Evolutionary conservation across 2,888 invertebrate genomes (phyloP), one percentile per base, ranked within the genome.

Genomic region (Mesorhabditis spiculigera): DNA sequence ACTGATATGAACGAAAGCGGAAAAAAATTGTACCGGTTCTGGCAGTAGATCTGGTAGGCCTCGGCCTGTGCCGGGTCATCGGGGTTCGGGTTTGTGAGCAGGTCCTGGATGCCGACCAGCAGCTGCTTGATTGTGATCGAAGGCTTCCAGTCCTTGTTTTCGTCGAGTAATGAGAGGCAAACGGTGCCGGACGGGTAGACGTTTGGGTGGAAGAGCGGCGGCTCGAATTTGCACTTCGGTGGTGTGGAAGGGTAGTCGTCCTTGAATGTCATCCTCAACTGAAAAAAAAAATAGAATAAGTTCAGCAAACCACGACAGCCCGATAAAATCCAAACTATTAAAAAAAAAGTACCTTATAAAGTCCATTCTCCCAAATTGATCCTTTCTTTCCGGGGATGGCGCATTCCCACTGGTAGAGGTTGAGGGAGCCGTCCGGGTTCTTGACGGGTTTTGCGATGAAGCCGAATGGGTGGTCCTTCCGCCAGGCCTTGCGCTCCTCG

Each of bases 61-160:
- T 98, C 97, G 42, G 97, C 97, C 88, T 97, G 97, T 68, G 97
- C 97, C 61, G 97, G 97, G 89, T 98, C 97, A 88, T 96, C 96
- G 61, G 95, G 93, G 87, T 97, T 97, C 43, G 97, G 97, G 88
- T 96, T 95, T 87, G 96, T 96, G 66, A 97, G 89, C 75, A 97
- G 89, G 88, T 98, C 97, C 88, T 85, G 85, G 81, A 98, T 97
- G 63, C 97, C 97, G 71, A 98, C 90, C 62, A 97, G 90, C 80
- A 98, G 95, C 88, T 97, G 97, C 90, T 96, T 97, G 82, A 98
- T 95, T 69, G 96, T 96, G 69, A 98, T 96, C 13, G 96, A 95
- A 5, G 97, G 96, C 85, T 96, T 91, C 96, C 96, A 97, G 68
- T 81, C 80, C 68, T 97, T 97, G 86, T 96, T 96, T 87, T 97